These are phyloP conservation scores for Agelaius phoeniceus DNA, from an alignment of 2,113 vertebrate species.

Conservation along the genomic window DNA sequence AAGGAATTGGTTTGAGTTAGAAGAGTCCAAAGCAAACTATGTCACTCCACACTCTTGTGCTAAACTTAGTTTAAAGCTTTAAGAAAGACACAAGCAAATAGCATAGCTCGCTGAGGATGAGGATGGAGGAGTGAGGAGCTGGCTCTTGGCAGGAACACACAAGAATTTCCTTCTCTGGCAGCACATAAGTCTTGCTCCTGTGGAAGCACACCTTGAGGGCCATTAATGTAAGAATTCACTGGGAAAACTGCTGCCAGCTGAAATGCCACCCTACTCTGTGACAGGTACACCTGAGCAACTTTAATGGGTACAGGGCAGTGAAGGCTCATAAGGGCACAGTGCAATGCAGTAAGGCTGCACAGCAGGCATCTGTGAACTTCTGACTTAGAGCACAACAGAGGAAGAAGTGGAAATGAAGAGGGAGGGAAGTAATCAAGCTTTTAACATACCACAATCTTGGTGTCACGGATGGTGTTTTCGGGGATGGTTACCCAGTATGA, in stretches of 20 bases:
- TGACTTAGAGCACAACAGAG: background rate
- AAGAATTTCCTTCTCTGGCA: background rate
- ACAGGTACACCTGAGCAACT: background rate
- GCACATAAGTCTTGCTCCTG: background rate
- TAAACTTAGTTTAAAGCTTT: background rate
- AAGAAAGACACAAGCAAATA: background rate
- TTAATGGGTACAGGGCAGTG: background rate
- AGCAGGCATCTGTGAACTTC: accelerated
- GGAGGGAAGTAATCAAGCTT: background rate
- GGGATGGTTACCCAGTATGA: constrained; percentile 85
- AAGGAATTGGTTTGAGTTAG: background rate
- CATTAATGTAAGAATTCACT: background rate
- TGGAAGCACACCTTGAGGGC: background rate
- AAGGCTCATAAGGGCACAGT: background rate
- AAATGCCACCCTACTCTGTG: background rate
- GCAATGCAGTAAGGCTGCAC: background rate
- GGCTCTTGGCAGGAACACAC: background rate
- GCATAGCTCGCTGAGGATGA: background rate
- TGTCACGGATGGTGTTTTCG: constrained; percentile 81
- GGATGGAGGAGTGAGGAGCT: background rate
- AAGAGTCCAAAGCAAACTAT: background rate
- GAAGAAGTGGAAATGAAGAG: background rate
- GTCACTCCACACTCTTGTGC: background rate
- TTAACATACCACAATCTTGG: constrained; percentile 82
- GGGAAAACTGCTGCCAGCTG: background rate